Conservation (phyloP, 2,888 invertebrate species). For the Noctua pronuba region DNA sequence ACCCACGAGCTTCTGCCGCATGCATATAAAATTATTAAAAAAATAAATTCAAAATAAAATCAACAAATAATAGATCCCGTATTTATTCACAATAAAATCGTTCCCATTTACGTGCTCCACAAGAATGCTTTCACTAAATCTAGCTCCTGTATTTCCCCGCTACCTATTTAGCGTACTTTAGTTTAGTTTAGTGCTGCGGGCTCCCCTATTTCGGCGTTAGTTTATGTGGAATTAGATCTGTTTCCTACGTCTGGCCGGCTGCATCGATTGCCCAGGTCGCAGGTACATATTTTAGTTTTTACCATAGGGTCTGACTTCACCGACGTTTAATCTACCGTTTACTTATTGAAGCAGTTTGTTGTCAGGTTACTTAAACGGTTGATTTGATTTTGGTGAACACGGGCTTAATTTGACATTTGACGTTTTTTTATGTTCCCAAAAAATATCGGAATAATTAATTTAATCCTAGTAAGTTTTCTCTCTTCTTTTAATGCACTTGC, state of each 20-base stretch:
- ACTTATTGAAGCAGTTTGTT: background rate
- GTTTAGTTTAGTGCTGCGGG: conserved; percentile 57
- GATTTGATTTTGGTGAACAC: background rate
- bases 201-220: conserved; percentile 45
- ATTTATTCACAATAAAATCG: conserved; percentile 18
- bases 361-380: background rate
- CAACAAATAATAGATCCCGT: background rate
- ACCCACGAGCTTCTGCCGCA: too few relatives aligned
- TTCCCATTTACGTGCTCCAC: conserved; percentile 18
- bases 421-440: background rate
- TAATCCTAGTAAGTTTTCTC: background rate
- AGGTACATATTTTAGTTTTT: conserved; percentile 38
- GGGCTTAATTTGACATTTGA: background rate
- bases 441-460: background rate
- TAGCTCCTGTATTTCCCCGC: conserved; percentile 30
- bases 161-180: conserved; percentile 44
- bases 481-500: background rate
- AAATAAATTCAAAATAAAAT: too few relatives aligned
- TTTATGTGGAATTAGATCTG: conserved; percentile 62
- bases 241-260: conserved; percentile 51
- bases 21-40: too few relatives aligned
- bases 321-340: conserved; percentile 1
- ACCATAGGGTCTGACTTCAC: background rate
- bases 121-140: conserved; percentile 38
- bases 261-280: conserved; percentile 48